Base-by-base conservation (phyloP, 2,888 invertebrate species). In the Cremastobaeus sp. region DNA sequence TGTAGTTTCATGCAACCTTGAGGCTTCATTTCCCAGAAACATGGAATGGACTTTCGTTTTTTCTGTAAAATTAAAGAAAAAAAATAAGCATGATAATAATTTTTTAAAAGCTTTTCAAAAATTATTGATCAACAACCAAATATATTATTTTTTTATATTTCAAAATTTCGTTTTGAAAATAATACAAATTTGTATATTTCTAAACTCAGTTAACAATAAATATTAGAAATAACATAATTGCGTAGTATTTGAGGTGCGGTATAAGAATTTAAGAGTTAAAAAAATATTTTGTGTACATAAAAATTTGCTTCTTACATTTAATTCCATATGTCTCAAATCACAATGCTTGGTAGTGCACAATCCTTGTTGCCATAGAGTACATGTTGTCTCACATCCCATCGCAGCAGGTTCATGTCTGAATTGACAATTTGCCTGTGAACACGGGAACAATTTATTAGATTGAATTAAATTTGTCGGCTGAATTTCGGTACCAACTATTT, bases 1-100 rank as follows among this genome's bases (percentile, higher is more conserved):
- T 95, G 94, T 62, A 93, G 93, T 88, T 95, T 96, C 79, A 92
- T 91, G 86, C 96, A 96, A 1, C 96, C 96, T 5, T 92, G 91
- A 0, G 95, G 94, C 88, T 95, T 95, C 77, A 90, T 92, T 88
- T 96, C 96, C 94, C 95, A 96, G 87, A 94, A 96, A 88, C 96
- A 96, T 1, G 93, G 93, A 83, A 94, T 95, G 77, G 91, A 91
- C 88, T 93, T 93, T 76, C 95, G 92, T 87, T 95, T 93, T 91
- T 94, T 94, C 94, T 94, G 88, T 3, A 89, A 88, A 57, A 59
- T 9, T 39, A 39, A 17, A 11, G 25, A 5, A 25, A 25, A 25
- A 5, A 5, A 5, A 25, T 5, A 25, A 5, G 8, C n/a, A 25
- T 25, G 8, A 25, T 25, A 5, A n/a, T n/a, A n/a, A n/a, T n/a